These are phyloP conservation scores for Synanthedon myopaeformis DNA, from an alignment of 2,888 invertebrate genomes.

Conservation along the genomic window DNA sequence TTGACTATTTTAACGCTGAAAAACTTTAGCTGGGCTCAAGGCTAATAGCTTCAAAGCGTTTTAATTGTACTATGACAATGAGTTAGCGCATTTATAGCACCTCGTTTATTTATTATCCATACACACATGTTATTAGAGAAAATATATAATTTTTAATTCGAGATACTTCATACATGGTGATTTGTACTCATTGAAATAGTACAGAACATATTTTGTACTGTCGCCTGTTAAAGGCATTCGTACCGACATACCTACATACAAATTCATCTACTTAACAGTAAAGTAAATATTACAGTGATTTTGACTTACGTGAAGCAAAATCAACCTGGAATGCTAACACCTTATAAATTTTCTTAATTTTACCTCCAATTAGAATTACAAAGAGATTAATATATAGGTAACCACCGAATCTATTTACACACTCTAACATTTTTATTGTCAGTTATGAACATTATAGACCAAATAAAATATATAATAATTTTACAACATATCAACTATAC, in stretches of 20 bases:
- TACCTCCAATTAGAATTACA: conserved; percentile 38
- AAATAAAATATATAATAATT: conserved; percentile 15
- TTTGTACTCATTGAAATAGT: not conserved
- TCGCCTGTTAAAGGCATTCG: not conserved
- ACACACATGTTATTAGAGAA: too few species aligned
- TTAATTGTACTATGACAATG: conserved; percentile 22
- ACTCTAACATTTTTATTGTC: conserved; percentile 61
- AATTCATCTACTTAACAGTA: not conserved
- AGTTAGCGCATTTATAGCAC: conserved; percentile 2
- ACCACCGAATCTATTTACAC: conserved; percentile 30
- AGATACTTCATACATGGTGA: too few species aligned
- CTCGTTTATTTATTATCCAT: too few species aligned
- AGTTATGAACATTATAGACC: conserved; percentile 54
- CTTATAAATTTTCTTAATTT: conserved; percentile 1
- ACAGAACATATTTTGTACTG: not conserved
- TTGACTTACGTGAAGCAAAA: too few species aligned
- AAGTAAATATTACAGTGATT: not conserved
- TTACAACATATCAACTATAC: conserved; percentile 17
- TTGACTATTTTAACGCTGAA: conserved; percentile 55
- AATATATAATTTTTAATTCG: too few species aligned
- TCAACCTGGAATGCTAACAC: too few species aligned
- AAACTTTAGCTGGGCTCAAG: conserved; percentile 66
- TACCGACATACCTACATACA: not conserved
- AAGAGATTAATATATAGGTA: conserved; percentile 39
- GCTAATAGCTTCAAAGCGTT: conserved; percentile 60